phyloP scores from a whole-genome alignment of 2,797 vertebrate genomes.

The Hirundo rustica region DNA sequence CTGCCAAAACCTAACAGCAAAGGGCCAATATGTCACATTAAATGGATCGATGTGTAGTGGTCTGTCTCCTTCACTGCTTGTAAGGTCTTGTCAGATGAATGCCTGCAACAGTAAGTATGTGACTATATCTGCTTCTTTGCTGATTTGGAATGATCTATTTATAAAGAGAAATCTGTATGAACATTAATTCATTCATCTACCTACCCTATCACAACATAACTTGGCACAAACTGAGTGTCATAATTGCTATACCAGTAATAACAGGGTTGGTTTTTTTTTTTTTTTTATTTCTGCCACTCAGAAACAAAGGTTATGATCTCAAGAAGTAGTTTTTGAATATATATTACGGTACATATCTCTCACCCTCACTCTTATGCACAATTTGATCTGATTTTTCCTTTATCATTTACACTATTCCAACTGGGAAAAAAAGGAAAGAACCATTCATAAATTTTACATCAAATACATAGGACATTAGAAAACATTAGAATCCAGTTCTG shows the following conservation, averaged over 20 bases:
- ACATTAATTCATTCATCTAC: not conserved
- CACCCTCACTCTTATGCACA: not conserved
- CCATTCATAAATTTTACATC: not conserved
- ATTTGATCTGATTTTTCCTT: not conserved
- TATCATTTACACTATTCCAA: not conserved
- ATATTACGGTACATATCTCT: not conserved
- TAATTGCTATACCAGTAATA: not conserved
- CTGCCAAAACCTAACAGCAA: constrained; percentile 81
- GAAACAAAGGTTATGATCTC: not conserved
- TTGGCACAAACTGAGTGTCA: not conserved
- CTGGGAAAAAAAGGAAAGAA: no score
- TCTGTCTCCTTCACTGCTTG: constrained; percentile 75
- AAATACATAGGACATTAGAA: not conserved
- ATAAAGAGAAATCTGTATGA: not conserved
- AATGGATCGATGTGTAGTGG: constrained; percentile 73
- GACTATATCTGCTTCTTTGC: not conserved
- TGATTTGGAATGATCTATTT: not conserved
- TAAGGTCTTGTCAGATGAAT: constrained; percentile 84
- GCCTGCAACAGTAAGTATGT: constrained; percentile 84
- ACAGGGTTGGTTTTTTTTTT: not conserved
- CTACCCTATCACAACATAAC: not conserved
- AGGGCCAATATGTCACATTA: constrained; percentile 78
- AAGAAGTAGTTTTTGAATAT: not conserved
- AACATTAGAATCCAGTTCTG: constrained; percentile 3
- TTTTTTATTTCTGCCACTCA: not conserved